phyloP scores from a whole-genome alignment of 2,113 vertebrate species.

The Marmota flaviventris region DNA sequence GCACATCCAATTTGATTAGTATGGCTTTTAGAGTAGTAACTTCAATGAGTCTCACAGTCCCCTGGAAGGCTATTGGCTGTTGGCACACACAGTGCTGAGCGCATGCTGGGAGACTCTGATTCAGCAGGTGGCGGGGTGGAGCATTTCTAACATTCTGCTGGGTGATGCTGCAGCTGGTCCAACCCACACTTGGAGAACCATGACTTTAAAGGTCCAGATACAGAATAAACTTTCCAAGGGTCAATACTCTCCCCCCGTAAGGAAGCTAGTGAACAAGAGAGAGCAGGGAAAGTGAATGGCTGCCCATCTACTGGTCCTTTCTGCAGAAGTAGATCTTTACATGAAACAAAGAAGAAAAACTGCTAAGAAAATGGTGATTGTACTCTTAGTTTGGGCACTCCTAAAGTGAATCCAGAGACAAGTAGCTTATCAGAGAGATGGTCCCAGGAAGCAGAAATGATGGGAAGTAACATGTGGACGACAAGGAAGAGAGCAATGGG shows the following conservation, averaged over 20 bases:
- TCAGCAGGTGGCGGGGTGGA: no score
- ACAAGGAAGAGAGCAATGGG: no score
- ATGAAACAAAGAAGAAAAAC: background rate
- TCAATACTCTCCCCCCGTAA: background rate
- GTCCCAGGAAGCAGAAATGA: background rate
- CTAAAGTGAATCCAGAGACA: background rate
- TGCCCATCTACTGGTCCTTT: background rate
- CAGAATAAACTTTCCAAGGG: background rate
- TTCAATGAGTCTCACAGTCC: background rate
- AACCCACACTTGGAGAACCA: accelerated
- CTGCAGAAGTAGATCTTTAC: background rate
- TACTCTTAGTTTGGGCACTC: background rate
- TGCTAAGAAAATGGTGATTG: background rate
- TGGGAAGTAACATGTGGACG: background rate
- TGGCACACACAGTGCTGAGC: no score
- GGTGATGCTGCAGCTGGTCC: background rate
- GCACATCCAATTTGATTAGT: accelerated
- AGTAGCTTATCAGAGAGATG: background rate
- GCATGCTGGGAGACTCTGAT: no score
- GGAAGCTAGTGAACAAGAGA: background rate
- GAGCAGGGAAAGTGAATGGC: accelerated
- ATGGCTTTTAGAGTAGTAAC: background rate
- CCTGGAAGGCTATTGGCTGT: no score
- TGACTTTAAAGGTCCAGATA: accelerated
- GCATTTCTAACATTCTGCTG: no score